Evolutionary conservation across 2,888 invertebrate species (phyloP), one percentile per base, ranked within the genome.

Genomic region (Tetragonisca angustula): DNA sequence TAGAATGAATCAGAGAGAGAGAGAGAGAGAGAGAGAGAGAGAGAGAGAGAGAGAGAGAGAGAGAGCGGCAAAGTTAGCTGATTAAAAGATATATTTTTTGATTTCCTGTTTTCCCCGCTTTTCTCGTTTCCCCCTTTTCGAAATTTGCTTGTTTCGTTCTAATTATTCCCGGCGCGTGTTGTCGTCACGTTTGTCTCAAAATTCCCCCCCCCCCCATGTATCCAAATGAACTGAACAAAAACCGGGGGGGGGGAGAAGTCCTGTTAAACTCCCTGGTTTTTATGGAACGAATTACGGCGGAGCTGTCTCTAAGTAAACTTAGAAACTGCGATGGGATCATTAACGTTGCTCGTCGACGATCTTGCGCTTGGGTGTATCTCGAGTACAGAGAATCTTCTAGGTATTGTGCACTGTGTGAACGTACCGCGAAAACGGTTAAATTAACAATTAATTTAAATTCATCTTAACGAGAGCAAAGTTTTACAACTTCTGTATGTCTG

Each of bases 261-360:
- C 59, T 27, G 36, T 15, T 24, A 52, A 59, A 75, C 61, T 76
- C 62, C 32, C 61, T 43, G 43, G 52, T 79, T 67, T 27, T 32
- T 43, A 61, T 36, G 61, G 24, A 36, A 76, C 76, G 76, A 70
- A 76, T 76, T 61, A 76, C 61, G 0, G 61, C 5, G 11, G 50
- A 36, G 70, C 50, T 69, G 70, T 50, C 61, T 65, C 43, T 24
- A 24, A 76, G 69, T 61, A 76, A 76, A 70, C 61, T 70, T 61
- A 24, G 76, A 50, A 70, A 61, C 76, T 76, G 59, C 69, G 76
- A 36, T 59, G 70, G 27, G 24, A 69, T 76, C 76, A 50, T 69
- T 69, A 69, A 76, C 59, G 69, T 32, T 24, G 76, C 61, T 61
- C 50, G 70, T 76, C 76, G 70, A 52, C 70, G 36, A 70, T 50